Percentiles rank a stretch among this genome's conserved stretches.
Conservation (phyloP, 2,113 vertebrate species). For the human (Homo sapiens) region GRCh38 chr2:122502001-122502500, state of each 20-base stretch:
- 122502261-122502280: too few species aligned
- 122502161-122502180: background rate
- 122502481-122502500: background rate
- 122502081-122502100: background rate
- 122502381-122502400: background rate
- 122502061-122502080: background rate
- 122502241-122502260: too few species aligned
- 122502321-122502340: background rate
- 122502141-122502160: background rate
- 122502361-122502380: background rate
- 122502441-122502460: background rate
- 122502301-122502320: background rate
- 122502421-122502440: background rate
- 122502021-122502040: background rate
- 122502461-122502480: background rate
- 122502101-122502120: background rate
- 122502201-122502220: background rate
- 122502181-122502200: background rate
- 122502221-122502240: background rate
- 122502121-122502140: background rate
- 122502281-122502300: too few species aligned
- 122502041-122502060: background rate
- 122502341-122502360: background rate
- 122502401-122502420: background rate
- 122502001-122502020: background rate